Evolutionary conservation across 2,797 vertebrate genomes (phyloP), one percentile per base, ranked within the genome.

Genomic region (Onychomys torridus): DNA sequence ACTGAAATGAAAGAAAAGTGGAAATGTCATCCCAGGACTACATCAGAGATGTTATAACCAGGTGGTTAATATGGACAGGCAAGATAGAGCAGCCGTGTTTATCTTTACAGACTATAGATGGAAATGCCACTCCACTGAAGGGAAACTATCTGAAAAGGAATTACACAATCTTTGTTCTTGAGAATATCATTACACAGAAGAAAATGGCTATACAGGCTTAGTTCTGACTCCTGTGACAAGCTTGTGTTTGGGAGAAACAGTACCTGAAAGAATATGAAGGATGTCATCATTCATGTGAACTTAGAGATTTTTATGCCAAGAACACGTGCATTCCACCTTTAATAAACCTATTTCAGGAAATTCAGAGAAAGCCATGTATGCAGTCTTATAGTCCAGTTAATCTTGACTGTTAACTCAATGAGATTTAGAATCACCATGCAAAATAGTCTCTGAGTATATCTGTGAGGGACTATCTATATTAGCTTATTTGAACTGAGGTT

Each of bases 71-170:
- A 69, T 34, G 46, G 77, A 90, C 7, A 8, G 83, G 49, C 77
- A 83, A 91, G 92, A 89, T 6, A 65, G n/a, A 89, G 73, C 49
- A 89, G 27, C 0, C 0, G 1, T 21, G 32, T 29, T 40, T 46
- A 14, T 46, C 82, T 92, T 76, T 40, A 14, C 11, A 71, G 69
- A 83, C 43, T 55, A 83, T 27, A 29, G 71, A n/a, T 52, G 61
- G 89, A 90, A 96, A 89, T 89, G 75, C 78, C 55, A 88, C 79
- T 78, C 83, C 94, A 96, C 11, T 19, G 55, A 90, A 83, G 7
- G 40, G 25, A 84, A 91, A 92, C 27, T 49, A 49, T 79, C 19
- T 69, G 83, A 84, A 95, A 96, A 85, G 82, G 46, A 85, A 37
- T 85, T 46, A 37, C 87, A 34, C 78, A 84, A 29, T 71, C 40